Evolutionary conservation across 2,113 vertebrate species (phyloP).

Genomic region (Neofelis nebulosa): DNA sequence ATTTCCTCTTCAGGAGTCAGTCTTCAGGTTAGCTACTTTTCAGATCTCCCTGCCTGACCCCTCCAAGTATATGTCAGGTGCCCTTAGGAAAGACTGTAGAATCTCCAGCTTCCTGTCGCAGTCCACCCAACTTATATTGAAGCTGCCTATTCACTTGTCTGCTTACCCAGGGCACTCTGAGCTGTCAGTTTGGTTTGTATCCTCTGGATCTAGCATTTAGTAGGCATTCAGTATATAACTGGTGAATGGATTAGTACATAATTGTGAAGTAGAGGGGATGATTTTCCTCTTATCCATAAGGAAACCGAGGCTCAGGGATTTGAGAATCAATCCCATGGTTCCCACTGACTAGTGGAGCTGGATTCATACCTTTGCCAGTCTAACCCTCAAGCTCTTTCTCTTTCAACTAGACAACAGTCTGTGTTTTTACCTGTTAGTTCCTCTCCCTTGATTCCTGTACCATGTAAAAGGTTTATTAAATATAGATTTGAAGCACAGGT

Average conservation of each 20-base stretch:
- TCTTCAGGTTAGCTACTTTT: background rate
- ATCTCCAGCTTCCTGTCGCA: background rate
- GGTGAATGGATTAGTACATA: too few relatives aligned
- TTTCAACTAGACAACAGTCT: background rate
- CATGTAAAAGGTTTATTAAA: background rate
- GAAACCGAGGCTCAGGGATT: background rate
- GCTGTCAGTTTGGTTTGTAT: background rate
- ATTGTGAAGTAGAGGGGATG: background rate
- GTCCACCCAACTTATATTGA: background rate
- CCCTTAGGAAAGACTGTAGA: background rate
- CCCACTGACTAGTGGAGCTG: background rate
- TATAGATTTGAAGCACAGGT: background rate
- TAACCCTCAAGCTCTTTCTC: background rate
- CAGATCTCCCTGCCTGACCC: background rate
- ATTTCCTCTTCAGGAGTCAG: background rate
- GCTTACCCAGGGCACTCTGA: too few relatives aligned
- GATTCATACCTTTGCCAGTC: background rate
- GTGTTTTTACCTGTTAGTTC: background rate
- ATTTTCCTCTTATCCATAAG: background rate
- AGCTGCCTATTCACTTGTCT: background rate
- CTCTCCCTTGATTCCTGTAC: background rate
- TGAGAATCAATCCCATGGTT: background rate
- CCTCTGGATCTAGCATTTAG: background rate
- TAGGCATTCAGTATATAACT: background rate
- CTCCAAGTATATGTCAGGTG: background rate